A percentile compares a stretch with the other conserved stretches of the same genome.
These are phyloP conservation scores for Gisinianus flammeolus DNA, from an alignment of 2,888 invertebrate species.

Conservation along the genomic window DNA sequence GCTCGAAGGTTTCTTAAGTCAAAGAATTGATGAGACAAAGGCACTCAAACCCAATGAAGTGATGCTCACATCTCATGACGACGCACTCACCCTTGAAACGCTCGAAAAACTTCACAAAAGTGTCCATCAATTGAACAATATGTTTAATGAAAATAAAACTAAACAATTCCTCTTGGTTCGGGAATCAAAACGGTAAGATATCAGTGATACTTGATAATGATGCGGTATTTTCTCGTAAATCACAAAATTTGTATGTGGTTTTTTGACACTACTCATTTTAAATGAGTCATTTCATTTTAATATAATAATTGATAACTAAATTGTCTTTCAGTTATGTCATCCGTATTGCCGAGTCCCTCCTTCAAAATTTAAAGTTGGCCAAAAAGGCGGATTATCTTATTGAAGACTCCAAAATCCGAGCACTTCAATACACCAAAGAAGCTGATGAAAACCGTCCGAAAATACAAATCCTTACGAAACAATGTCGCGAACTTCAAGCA, in stretches of 20 bases:
- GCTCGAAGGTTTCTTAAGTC: conserved; percentile 85
- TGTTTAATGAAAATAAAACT: conserved; percentile 65
- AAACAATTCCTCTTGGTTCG: conserved; percentile 64
- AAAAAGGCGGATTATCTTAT: conserved; percentile 75
- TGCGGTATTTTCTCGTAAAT: too few relatives aligned
- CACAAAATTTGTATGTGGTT: too few relatives aligned
- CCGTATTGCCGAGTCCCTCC: conserved; percentile 75
- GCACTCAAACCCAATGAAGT: conserved; percentile 62
- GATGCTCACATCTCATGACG: conserved; percentile 52
- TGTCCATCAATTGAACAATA: conserved; percentile 49
- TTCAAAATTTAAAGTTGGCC: conserved; percentile 76
- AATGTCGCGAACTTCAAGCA: conserved; percentile 79
- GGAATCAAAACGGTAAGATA: conserved; percentile 64
- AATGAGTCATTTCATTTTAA: conserved; percentile 7
- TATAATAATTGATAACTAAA: too few relatives aligned
- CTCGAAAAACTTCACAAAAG: conserved; percentile 44
- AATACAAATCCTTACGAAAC: conserved; percentile 72
- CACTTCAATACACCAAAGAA: conserved; percentile 69
- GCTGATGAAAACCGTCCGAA: conserved; percentile 72
- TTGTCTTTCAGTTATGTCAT: conserved; percentile 76
- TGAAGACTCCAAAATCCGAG: conserved; percentile 68
- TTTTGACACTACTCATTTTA: too few relatives aligned
- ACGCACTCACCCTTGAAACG: conserved; percentile 50
- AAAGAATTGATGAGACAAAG: conserved; percentile 79
- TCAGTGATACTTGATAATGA: too few relatives aligned